Evolutionary conservation across 2,888 invertebrate species (phyloP).

Genomic region (Oxyteleia sp.): DNA sequence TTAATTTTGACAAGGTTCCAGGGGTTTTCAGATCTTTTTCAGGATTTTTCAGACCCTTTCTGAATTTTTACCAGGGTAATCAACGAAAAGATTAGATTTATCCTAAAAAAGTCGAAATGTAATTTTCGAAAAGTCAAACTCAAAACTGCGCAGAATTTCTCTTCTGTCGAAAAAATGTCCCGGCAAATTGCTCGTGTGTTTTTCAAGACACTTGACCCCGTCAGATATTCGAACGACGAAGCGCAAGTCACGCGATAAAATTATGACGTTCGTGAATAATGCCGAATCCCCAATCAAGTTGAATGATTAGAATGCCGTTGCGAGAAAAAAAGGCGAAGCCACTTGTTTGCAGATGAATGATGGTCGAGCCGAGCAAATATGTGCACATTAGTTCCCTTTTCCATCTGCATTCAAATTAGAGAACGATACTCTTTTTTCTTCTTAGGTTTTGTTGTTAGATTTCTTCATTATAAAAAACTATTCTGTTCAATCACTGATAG

Average conservation of each 20-base stretch:
- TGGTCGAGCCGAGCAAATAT: background rate
- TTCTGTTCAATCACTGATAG: too few relatives aligned
- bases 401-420: background rate
- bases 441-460: too few relatives aligned
- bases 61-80: too few relatives aligned
- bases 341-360: constrained; percentile 23
- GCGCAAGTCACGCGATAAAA: constrained; percentile 53
- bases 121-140: background rate
- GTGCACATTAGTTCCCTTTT: background rate
- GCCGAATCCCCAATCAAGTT: constrained; percentile 23
- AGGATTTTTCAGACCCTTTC: too few relatives aligned
- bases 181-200: constrained; percentile 4
- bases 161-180: background rate
- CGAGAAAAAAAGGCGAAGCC: background rate
- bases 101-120: background rate
- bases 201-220: constrained; percentile 33
- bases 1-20: too few relatives aligned
- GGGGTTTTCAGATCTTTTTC: too few relatives aligned
- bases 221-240: constrained; percentile 26
- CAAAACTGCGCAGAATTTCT: constrained; percentile 3
- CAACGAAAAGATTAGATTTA: too few relatives aligned
- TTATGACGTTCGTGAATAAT: constrained; percentile 42
- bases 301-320: constrained; percentile 35
- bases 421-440: background rate
- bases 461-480: too few relatives aligned